Conservation (phyloP, 2,797 vertebrate species). For the Adrianichthys oophorus region DNA sequence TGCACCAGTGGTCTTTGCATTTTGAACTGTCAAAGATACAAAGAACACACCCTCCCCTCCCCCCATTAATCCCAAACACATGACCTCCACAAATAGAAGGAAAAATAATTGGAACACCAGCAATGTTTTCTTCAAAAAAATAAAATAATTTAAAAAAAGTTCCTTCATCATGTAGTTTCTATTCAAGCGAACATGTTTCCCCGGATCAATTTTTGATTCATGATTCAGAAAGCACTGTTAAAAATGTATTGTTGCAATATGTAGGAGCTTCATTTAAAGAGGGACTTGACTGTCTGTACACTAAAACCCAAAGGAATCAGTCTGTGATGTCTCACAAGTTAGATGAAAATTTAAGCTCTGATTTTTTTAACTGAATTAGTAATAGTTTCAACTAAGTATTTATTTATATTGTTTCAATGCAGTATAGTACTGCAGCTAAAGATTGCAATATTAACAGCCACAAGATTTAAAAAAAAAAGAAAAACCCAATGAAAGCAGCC, state of each 20-base stretch:
- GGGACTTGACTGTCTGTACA: conserved; percentile 15
- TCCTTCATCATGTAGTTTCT: conserved; percentile 10
- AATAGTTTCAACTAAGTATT: conserved; percentile 47
- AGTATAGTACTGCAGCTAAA: conserved; percentile 15
- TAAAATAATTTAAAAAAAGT: neutral
- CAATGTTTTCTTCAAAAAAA: neutral
- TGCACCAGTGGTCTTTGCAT: conserved; percentile 9
- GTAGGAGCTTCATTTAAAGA: conserved; percentile 38
- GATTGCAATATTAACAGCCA: conserved; percentile 27
- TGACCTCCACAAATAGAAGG: conserved; percentile 26
- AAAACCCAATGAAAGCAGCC: conserved; percentile 26
- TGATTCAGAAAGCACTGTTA: conserved; percentile 28
- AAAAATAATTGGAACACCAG: conserved; percentile 19
- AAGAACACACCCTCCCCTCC: too few relatives aligned
- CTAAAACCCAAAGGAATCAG: conserved; percentile 28
- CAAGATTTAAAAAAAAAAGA: conserved; percentile 8
- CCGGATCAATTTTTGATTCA: conserved; percentile 42
- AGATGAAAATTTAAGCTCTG: conserved; percentile 41
- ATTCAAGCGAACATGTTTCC: conserved; percentile 20
- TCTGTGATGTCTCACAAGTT: conserved; percentile 28
- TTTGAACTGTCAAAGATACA: neutral
- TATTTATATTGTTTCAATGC: conserved; percentile 26
- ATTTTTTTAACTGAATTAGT: conserved; percentile 53
- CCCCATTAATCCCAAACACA: neutral
- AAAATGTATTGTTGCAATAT: conserved; percentile 50